Evolutionary conservation across 2,113 vertebrate genomes (phyloP).

Genomic region (Delphinus delphis): DNA sequence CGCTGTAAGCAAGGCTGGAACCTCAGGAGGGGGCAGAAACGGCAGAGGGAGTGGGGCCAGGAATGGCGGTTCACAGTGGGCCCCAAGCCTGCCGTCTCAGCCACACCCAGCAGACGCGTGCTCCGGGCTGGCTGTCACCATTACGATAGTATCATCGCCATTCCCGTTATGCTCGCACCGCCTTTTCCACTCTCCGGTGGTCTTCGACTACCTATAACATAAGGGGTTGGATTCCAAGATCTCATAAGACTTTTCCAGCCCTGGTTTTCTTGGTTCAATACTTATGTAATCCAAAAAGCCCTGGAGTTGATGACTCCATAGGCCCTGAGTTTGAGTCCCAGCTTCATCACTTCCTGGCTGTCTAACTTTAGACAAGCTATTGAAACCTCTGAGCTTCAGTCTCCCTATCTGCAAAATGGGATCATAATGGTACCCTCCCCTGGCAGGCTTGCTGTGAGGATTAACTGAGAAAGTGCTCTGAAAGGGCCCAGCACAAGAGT

Average conservation of each 20-base stretch:
- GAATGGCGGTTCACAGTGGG: not conserved
- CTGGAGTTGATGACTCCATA: too few relatives aligned
- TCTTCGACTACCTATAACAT: fast-evolving
- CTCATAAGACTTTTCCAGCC: not conserved
- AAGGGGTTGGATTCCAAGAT: not conserved
- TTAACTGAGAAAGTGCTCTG: not conserved
- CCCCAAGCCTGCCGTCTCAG: too few relatives aligned
- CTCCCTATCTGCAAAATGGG: not conserved
- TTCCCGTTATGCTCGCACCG: fast-evolving
- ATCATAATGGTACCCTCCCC: not conserved
- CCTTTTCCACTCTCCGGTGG: fast-evolving
- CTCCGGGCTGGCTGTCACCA: too few relatives aligned
- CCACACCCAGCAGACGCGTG: too few relatives aligned
- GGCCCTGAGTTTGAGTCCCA: not conserved
- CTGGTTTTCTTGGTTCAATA: not conserved
- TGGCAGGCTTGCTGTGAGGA: not conserved
- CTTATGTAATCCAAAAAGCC: not conserved
- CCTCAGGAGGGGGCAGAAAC: not conserved
- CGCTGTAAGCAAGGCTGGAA: not conserved
- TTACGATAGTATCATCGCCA: fast-evolving
- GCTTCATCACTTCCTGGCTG: not conserved
- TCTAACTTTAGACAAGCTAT: not conserved
- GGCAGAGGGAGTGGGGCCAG: not conserved
- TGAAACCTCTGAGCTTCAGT: not conserved
- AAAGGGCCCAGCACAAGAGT: not conserved